Evolutionary conservation across 2,888 invertebrate genomes (phyloP).

Genomic region (Agrochola lychnidis): DNA sequence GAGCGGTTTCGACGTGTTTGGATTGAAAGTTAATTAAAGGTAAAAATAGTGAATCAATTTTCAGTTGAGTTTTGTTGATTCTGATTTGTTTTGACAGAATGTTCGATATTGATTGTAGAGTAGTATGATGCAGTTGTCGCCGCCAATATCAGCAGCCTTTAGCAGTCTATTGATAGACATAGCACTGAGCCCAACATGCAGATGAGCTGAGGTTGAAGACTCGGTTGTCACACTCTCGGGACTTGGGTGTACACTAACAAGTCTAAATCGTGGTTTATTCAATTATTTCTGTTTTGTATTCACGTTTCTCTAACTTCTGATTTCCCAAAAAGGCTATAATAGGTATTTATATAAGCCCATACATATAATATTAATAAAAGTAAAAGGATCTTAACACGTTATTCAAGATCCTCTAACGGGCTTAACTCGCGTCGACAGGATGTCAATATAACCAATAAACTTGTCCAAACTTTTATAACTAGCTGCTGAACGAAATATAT

Average conservation of each 20-base stretch:
- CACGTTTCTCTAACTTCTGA: background rate
- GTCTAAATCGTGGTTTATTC: background rate
- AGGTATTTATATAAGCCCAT: no score
- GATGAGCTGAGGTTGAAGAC: background rate
- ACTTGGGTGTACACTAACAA: background rate
- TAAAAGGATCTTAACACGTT: conserved; percentile 33
- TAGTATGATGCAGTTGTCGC: background rate
- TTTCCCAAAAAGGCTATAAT: background rate
- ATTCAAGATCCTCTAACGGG: conserved; percentile 31
- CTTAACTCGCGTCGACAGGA: conserved; percentile 77
- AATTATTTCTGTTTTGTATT: background rate
- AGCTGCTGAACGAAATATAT: conserved; percentile 86
- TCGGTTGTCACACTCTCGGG: background rate
- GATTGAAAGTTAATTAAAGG: conserved; percentile 1
- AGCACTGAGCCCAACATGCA: no score
- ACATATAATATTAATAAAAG: conserved; percentile 2
- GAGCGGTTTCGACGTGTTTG: conserved; percentile 3
- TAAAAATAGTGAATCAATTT: background rate
- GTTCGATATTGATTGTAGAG: background rate
- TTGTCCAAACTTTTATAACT: conserved; percentile 85
- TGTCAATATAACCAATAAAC: conserved; percentile 88
- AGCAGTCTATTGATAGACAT: background rate
- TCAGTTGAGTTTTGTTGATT: background rate
- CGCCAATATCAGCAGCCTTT: background rate
- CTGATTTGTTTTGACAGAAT: background rate